Conservation (phyloP, 2,797 vertebrate genomes). For the Rhinogobio ventralis region DNA sequence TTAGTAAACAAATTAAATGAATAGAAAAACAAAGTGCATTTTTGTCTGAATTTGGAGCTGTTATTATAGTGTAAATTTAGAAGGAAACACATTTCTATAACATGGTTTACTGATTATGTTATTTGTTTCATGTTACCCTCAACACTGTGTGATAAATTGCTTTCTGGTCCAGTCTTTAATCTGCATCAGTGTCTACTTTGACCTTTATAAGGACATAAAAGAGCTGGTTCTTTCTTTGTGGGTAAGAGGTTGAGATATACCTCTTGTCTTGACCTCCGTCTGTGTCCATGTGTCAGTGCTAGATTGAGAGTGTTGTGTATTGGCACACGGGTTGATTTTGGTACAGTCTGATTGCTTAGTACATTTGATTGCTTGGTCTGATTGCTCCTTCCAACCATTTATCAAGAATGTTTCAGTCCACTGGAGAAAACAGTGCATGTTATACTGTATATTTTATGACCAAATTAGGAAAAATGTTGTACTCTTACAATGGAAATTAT, state of each 20-base stretch:
- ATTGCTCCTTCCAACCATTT: constrained; percentile 1
- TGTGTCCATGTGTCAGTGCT: constrained; percentile 10
- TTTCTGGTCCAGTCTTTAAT: neutral
- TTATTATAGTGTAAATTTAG: neutral
- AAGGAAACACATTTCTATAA: neutral
- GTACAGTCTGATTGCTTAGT: constrained; percentile 36
- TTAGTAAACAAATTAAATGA: neutral
- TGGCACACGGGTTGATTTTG: constrained; percentile 39
- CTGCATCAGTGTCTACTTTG: constrained; percentile 6
- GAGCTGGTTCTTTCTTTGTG: constrained; percentile 5
- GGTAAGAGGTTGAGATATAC: neutral
- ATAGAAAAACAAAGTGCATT: neutral
- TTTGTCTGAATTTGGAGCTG: neutral
- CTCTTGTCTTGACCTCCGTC: neutral
- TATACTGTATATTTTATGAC: neutral
- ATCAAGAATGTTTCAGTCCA: neutral
- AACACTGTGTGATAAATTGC: neutral
- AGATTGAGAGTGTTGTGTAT: constrained; percentile 18
- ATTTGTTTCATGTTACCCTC: neutral
- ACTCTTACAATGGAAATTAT: neutral
- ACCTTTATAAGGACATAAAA: constrained; percentile 27
- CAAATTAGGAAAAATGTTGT: neutral
- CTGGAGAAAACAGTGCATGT: neutral
- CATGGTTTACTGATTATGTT: neutral
- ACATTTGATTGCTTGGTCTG: constrained; percentile 19